A percentile compares a stretch with the other conserved stretches of the same genome.
Evolutionary conservation across 2,113 vertebrate genomes (phyloP).

Genomic region (Pedetes capensis): DNA sequence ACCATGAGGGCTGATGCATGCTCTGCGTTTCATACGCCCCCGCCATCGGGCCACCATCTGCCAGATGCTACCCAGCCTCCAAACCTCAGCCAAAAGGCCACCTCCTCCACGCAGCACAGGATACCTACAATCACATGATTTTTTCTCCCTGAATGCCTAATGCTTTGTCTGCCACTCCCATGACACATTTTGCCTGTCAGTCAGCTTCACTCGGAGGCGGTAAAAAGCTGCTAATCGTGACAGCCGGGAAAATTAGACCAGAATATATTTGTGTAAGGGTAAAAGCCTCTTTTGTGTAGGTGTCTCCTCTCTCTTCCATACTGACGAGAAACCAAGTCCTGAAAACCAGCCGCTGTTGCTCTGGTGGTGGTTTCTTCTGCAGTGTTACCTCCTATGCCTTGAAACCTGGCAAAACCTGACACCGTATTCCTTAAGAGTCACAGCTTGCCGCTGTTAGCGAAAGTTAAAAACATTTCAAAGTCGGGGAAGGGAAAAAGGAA

Average conservation of each 20-base stretch:
- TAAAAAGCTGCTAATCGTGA: not conserved
- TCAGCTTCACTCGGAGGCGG: not conserved
- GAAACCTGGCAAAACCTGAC: not conserved
- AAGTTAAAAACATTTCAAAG: not conserved
- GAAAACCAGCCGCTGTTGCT: not conserved
- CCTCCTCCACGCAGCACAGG: not conserved
- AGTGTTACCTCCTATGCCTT: not conserved
- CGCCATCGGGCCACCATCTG: fast-evolving
- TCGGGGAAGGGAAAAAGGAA: not conserved
- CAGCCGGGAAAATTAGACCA: not conserved
- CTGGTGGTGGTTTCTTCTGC: fast-evolving
- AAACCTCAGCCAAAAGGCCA: not conserved
- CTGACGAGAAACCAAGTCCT: no score
- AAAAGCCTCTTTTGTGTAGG: not conserved
- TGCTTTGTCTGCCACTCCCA: not conserved
- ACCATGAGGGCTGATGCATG: not conserved
- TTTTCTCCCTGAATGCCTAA: not conserved
- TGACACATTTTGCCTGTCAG: not conserved
- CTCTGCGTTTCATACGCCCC: not conserved
- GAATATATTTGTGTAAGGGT: not conserved
- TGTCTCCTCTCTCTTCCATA: not conserved
- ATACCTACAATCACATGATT: not conserved
- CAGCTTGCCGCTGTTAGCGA: not conserved
- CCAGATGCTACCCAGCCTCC: not conserved
- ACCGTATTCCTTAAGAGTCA: not conserved